These are phyloP conservation scores for Rhombomys opimus DNA, from an alignment of 2,113 vertebrate genomes.

Conservation along the genomic window DNA sequence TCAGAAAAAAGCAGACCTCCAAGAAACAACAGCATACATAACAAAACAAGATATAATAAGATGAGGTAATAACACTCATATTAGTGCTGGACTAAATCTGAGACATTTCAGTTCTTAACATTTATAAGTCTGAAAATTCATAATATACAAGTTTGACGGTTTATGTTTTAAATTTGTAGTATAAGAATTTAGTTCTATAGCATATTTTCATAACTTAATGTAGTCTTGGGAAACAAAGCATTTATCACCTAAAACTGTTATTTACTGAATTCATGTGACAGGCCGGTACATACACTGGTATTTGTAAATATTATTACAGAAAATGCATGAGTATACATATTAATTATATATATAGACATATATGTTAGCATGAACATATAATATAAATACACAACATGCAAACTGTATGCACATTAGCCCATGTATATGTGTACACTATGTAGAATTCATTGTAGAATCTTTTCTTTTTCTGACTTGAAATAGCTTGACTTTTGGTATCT, in stretches of 20 bases:
- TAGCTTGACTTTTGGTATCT: neutral
- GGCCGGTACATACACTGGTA: neutral
- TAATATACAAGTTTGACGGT: neutral
- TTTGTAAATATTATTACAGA: neutral
- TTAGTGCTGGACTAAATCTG: neutral
- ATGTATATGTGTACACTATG: neutral
- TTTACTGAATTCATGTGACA: neutral
- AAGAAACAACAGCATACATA: neutral
- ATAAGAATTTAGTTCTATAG: neutral
- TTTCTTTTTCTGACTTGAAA: neutral
- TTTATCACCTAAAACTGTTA: neutral
- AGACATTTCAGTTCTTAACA: neutral
- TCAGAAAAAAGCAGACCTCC: neutral
- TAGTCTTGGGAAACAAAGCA: neutral
- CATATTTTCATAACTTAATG: neutral
- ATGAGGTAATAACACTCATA: neutral
- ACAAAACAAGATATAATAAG: neutral
- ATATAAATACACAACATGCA: neutral
- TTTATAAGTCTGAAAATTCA: conserved; percentile 11
- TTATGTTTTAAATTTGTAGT: neutral
- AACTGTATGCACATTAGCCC: neutral
- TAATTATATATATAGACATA: neutral
- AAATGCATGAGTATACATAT: neutral
- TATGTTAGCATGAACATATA: neutral
- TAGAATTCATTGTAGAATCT: neutral